Conservation (phyloP, 2,113 vertebrate species). For the Tyrannus savana region DNA sequence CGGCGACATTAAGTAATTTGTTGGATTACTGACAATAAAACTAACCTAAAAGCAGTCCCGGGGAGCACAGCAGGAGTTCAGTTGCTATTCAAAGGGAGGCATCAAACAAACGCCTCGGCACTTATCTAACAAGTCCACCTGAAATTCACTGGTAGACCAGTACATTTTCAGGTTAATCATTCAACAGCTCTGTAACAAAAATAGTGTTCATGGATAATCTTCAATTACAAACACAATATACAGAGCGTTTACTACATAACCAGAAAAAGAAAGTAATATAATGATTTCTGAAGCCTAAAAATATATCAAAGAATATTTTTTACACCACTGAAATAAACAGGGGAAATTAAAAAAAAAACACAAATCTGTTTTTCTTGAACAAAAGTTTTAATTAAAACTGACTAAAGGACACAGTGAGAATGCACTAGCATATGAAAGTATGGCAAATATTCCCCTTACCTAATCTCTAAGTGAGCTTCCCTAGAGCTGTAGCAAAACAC, state of each 20-base stretch:
- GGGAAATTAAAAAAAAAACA: neutral
- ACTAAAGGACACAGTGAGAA: neutral
- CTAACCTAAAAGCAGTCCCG: neutral
- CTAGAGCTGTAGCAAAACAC: neutral
- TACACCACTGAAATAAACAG: neutral
- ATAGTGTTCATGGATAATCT: neutral
- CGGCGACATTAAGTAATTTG: conserved; percentile 21
- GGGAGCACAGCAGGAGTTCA: neutral
- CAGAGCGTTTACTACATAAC: neutral
- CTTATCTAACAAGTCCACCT: neutral
- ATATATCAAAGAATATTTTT: neutral
- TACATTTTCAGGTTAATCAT: neutral
- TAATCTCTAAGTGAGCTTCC: neutral
- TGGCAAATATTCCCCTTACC: neutral
- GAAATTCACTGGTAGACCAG: neutral
- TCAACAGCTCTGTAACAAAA: neutral
- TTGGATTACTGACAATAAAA: conserved; percentile 14
- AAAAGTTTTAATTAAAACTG: neutral
- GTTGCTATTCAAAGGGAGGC: neutral
- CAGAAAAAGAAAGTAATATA: neutral
- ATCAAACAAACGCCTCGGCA: neutral
- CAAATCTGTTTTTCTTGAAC: neutral
- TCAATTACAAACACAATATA: neutral
- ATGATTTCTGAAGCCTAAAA: neutral
- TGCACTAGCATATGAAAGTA: neutral